Evolutionary conservation across 2,113 vertebrate species (phyloP).

Genomic region (Bufo bufo): DNA sequence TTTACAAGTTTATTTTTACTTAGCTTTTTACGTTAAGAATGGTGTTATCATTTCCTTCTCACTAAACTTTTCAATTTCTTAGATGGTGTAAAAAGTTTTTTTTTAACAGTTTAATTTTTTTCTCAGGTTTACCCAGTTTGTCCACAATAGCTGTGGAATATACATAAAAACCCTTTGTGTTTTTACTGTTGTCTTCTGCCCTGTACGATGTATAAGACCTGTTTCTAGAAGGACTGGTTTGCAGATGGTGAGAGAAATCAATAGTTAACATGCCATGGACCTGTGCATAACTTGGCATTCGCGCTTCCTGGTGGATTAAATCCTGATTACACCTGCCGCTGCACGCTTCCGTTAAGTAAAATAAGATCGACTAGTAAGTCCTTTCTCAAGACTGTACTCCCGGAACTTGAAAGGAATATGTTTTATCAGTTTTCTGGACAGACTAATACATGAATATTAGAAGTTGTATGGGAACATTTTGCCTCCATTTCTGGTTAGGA

Average conservation of each 20-base stretch:
- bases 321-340: constrained; percentile 41
- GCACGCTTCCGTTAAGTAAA: constrained; percentile 36
- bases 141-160: background rate
- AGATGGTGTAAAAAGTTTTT: background rate
- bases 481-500: too few relatives aligned
- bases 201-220: background rate
- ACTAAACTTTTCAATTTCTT: background rate
- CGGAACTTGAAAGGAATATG: background rate
- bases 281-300: constrained; percentile 30
- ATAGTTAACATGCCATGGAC: constrained; percentile 21
- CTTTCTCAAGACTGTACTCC: constrained; percentile 8
- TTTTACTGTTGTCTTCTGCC: background rate
- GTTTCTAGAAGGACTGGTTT: background rate
- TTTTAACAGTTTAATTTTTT: background rate
- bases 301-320: constrained; percentile 40
- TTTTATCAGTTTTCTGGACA: background rate
- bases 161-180: background rate
- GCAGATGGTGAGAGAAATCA: constrained; percentile 31
- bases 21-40: background rate
- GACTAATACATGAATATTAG: background rate
- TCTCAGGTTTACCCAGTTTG: background rate
- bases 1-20: constrained; percentile 18
- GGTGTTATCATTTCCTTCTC: background rate
- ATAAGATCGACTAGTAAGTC: constrained; percentile 38
- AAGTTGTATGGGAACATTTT: too few relatives aligned